Evolutionary conservation across 2,888 invertebrate genomes (phyloP).

Genomic region (Tenthredo mesomela): DNA sequence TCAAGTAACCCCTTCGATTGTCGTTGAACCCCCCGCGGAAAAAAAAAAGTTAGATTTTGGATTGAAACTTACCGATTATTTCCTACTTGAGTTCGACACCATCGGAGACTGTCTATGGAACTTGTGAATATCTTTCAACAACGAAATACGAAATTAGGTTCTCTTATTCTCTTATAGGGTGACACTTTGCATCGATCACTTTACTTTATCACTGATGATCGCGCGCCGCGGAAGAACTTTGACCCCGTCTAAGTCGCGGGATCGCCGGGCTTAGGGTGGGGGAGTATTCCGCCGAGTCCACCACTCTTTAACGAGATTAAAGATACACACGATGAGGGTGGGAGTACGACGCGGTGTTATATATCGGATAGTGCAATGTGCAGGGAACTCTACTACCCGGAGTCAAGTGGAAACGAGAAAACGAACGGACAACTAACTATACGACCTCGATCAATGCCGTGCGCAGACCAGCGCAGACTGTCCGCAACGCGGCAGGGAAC

Average conservation of each 20-base stretch:
- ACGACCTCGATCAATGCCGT: constrained; percentile 50
- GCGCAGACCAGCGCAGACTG: constrained; percentile 52
- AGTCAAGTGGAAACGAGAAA: constrained; percentile 24
- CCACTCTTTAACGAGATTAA: constrained; percentile 41
- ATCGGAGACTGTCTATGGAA: neutral
- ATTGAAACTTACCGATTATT: constrained; percentile 18
- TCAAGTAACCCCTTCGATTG: neutral
- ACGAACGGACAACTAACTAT: constrained; percentile 23
- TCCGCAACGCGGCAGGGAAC: constrained; percentile 50
- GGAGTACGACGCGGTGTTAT: neutral
- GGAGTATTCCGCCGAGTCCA: neutral
- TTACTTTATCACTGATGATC: constrained; percentile 17
- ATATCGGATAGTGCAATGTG: neutral
- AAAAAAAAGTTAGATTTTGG: neutral
- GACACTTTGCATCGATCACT: neutral
- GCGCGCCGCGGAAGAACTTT: constrained; percentile 37
- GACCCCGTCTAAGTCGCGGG: constrained; percentile 29
- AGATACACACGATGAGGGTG: constrained; percentile 19
- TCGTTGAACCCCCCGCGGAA: neutral
- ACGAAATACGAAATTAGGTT: neutral
- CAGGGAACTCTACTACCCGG: neutral
- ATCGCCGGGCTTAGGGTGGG: neutral
- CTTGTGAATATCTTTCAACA: neutral
- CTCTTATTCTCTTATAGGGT: neutral
- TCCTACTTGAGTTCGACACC: neutral